Evolutionary conservation across 2,797 vertebrate species (phyloP).

Genomic region (Malacoctenus gilli): DNA sequence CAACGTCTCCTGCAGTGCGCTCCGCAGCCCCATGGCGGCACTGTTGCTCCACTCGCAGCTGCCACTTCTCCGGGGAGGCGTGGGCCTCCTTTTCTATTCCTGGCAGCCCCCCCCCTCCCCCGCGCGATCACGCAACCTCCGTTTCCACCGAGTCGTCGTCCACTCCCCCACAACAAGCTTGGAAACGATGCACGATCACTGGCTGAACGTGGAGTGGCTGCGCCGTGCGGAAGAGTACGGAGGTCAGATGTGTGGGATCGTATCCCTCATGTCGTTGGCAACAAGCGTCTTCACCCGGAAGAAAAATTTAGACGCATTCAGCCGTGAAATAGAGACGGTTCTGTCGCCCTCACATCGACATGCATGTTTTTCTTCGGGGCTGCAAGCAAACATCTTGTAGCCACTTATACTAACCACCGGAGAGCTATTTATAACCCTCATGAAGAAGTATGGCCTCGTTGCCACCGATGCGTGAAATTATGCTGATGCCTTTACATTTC

Average conservation of each 20-base stretch:
- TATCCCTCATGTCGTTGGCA: neutral
- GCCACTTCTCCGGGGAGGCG: constrained; percentile 35
- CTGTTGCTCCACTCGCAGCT: constrained; percentile 15
- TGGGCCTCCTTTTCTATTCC: constrained; percentile 59
- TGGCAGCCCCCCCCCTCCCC: constrained; percentile 48
- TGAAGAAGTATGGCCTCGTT: constrained; percentile 67
- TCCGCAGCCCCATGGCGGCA: constrained; percentile 57
- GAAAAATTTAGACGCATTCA: neutral
- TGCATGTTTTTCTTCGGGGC: neutral
- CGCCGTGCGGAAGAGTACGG: constrained; percentile 1
- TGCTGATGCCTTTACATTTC: constrained; percentile 65
- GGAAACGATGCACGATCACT: constrained; percentile 18
- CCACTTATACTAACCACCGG: constrained; percentile 47
- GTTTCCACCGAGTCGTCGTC: constrained; percentile 33
- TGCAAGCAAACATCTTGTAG: constrained; percentile 24
- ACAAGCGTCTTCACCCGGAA: neutral
- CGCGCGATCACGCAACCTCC: constrained; percentile 38
- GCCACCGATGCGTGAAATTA: constrained; percentile 64
- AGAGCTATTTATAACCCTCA: constrained; percentile 66
- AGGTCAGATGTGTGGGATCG: constrained; percentile 14
- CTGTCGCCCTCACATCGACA: neutral
- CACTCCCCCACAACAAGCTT: constrained; percentile 46
- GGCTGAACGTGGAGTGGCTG: neutral
- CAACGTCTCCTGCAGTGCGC: neutral
- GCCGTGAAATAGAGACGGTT: neutral